Evolutionary conservation across 2,113 vertebrate species (phyloP), one percentile per base, ranked within the genome.

Genomic region (Eulacestoma nigropectus): DNA sequence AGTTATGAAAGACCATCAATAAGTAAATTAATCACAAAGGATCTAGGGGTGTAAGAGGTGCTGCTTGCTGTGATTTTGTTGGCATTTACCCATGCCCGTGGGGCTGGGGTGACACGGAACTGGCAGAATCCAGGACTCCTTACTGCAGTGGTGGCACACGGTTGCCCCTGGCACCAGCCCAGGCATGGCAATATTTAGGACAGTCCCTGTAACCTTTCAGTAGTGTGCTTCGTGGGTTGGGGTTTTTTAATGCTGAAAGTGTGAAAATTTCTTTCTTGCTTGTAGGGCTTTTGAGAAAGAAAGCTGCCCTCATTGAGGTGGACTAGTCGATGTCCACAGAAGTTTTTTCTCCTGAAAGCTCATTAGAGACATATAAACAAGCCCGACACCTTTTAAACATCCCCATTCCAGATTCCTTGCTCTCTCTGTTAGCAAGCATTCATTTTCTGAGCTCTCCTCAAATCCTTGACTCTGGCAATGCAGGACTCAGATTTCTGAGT

Each of bases 1-100:
- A 95, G 73, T 90, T 96, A 90, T 93, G 96, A 90, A 89, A 88
- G 52, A 76, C 64, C 83, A 46, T 94, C 95, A 84, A 74, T 92
- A 93, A 88, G 78, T 90, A 81, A 83, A 87, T 90, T 84, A 90
- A 86, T 90, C 79, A 84, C 64, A 25, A 33, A 65, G 39, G 64
- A 46, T 56, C 30, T 46, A 44, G 35, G 47, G 72, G 26, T 30
- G 27, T 60, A 72, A 81, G 73, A 81, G 35, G 50, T 44, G 44
- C 35, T 74, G 59, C 27, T 83, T 32, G 32, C 14, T 1, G 2
- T 16, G 22, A 26, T 44, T 95, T 90, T 88, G 56, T 21, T 75
- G 76, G 50, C 12, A 4, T 63, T 80, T 47, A 23, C 74, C 52
- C 32, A 10, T 53, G 72, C 39, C 39, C 1, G 0, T 7, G 8